phyloP scores from a whole-genome alignment of 2,797 vertebrate species.

The Psittacula echo region DNA sequence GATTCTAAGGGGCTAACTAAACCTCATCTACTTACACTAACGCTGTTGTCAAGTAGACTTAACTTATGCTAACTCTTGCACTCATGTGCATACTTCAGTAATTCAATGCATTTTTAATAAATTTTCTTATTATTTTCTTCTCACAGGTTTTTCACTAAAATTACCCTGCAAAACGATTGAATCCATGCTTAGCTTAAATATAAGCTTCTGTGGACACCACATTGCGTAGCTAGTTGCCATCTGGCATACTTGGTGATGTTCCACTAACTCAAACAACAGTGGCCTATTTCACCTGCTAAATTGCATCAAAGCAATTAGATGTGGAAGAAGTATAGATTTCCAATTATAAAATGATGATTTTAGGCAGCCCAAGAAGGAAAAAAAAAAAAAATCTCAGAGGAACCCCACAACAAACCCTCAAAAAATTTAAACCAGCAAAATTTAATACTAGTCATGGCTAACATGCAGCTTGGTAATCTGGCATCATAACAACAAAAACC shows the following conservation, averaged over 20 bases:
- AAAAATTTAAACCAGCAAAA: not conserved
- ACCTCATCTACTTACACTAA: not conserved
- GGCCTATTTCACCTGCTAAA: not conserved
- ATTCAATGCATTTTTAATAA: not conserved
- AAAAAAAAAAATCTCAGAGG: not conserved
- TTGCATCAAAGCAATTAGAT: not conserved
- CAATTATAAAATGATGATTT: not conserved
- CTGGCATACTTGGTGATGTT: not conserved
- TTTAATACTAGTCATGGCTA: not conserved
- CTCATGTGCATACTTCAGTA: accelerated
- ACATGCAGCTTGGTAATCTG: not conserved
- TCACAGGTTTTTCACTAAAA: not conserved
- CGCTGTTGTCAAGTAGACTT: not conserved
- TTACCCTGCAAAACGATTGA: not conserved
- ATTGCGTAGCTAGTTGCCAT: not conserved
- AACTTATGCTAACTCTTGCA: not conserved
- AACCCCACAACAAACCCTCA: not conserved
- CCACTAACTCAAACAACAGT: not conserved
- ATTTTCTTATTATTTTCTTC: not conserved
- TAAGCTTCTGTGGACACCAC: not conserved
- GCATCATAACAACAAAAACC: not conserved
- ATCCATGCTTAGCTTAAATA: not conserved
- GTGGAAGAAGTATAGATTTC: not conserved
- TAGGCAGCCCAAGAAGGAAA: not conserved
- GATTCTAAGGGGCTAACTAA: not conserved